Base-by-base conservation (phyloP, 2,113 vertebrate genomes). In the Climacteris rufus region DNA sequence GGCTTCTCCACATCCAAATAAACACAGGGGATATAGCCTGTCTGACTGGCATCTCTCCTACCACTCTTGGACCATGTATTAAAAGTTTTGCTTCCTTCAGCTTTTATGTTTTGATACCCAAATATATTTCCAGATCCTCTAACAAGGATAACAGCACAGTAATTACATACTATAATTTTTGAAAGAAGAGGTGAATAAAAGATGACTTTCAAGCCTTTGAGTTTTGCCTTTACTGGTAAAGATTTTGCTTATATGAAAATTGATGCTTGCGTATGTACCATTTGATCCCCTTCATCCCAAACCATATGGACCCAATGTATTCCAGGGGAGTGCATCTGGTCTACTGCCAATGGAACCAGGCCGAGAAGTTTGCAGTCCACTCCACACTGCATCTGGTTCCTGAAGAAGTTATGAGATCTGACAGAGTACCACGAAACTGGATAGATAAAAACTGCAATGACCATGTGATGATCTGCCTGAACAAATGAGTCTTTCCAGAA, bases 301-400 rank as follows among this genome's bases (percentile, higher is more conserved):
- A n/a, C 15, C 1, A 1, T 37, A 52, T 35, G 12, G 18, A 12
- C 4, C 13, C 0, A 0, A 11, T 42, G 13, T 37, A 61, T 64
- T 76, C 22, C 27, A 49, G 16, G 5, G 14, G 10, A 2, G 2
- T 60, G 24, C 31, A 56, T 74, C 24, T 90, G 27, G 72, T 30
- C 44, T 44, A 19, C 11, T 44, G 61, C 10, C 57, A 64, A 8
- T 21, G 30, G 7, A 91, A 2, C 17, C 35, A 87, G 57, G 28
- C 31, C 90, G 59, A 80, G 54, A 37, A 88, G 25, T 74, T 70
- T 83, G 31, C 37, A 65, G 23, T 3, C 1, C 20, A 19, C 10
- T 75, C 8, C 12, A 12, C 22, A 35, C 7, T 27, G n/a, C 15
- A 49, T 76, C 27, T 80, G 40, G 8, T 28, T 78, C 23, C 31